A percentile compares a stretch with the other conserved stretches of the same genome.
These are phyloP conservation scores for Squalus acanthias DNA, from an alignment of 2,797 vertebrate species.

Conservation along the genomic window DNA sequence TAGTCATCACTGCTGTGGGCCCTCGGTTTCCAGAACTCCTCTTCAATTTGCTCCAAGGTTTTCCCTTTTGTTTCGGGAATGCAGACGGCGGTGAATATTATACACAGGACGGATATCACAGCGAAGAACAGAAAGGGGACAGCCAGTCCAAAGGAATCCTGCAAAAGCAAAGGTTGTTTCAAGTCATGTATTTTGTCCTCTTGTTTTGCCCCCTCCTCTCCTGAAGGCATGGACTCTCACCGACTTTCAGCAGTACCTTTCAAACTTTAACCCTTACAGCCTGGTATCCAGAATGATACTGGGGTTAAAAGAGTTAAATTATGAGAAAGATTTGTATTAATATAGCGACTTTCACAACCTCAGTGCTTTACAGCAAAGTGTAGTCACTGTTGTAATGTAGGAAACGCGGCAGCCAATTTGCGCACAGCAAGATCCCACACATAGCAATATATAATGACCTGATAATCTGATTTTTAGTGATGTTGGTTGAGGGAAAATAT, in stretches of 20 bases:
- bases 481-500: background rate
- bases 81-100: slow-evolving; percentile 76
- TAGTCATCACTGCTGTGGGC: slow-evolving; percentile 52
- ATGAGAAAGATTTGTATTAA: background rate
- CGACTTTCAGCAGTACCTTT: background rate
- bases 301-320: background rate
- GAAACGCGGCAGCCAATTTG: background rate
- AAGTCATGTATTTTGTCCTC: background rate
- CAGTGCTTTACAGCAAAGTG: background rate
- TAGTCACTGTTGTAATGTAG: background rate
- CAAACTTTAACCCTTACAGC: background rate
- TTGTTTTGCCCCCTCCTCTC: background rate
- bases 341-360: background rate
- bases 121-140: slow-evolving; percentile 79
- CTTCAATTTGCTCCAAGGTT: slow-evolving; percentile 87
- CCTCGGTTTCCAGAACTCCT: slow-evolving; percentile 74
- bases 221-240: background rate
- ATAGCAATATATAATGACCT: background rate
- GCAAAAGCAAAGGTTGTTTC: slow-evolving; percentile 1
- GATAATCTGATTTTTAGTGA: too few relatives aligned
- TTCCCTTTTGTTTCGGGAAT: slow-evolving; percentile 85
- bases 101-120: slow-evolving; percentile 63
- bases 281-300: too few relatives aligned
- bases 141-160: slow-evolving; percentile 68
- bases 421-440: too few relatives aligned